Evolutionary conservation across 2,797 vertebrate genomes (phyloP).

Genomic region (Pseudochirops cupreus): DNA sequence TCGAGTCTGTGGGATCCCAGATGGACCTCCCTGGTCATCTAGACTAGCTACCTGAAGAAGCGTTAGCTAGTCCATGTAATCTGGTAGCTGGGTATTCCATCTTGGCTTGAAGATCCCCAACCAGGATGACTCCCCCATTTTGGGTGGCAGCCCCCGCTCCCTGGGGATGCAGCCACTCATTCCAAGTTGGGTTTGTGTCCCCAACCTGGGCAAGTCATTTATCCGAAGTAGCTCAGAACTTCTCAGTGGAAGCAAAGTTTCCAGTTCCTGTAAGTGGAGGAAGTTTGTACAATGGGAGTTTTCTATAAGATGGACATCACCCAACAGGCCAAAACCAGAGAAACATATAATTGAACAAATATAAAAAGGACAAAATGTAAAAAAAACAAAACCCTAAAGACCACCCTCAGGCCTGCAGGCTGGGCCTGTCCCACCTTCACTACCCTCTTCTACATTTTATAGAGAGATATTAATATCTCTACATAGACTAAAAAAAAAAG

Average conservation of each 20-base stretch:
- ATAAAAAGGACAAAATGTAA: background rate
- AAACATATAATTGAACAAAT: background rate
- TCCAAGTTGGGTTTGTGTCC: background rate
- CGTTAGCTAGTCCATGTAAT: background rate
- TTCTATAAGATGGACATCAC: background rate
- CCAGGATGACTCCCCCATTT: background rate
- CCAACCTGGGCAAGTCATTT: background rate
- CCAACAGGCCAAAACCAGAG: background rate
- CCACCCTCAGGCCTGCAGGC: background rate
- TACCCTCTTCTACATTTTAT: background rate
- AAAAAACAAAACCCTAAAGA: too few species aligned
- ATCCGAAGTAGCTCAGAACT: background rate
- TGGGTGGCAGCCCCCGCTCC: too few species aligned
- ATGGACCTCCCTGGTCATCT: background rate
- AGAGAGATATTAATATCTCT: background rate
- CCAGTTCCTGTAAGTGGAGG: background rate
- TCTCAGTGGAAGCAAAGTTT: background rate
- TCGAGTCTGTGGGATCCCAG: background rate
- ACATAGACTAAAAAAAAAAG: background rate
- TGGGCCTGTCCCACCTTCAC: background rate
- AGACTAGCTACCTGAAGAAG: background rate
- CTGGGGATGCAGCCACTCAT: fast-evolving
- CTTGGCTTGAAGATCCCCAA: background rate
- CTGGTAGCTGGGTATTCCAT: background rate
- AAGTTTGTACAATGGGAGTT: background rate